Conservation (phyloP, 2,113 vertebrate species). For the Phoenicopterus ruber region DNA sequence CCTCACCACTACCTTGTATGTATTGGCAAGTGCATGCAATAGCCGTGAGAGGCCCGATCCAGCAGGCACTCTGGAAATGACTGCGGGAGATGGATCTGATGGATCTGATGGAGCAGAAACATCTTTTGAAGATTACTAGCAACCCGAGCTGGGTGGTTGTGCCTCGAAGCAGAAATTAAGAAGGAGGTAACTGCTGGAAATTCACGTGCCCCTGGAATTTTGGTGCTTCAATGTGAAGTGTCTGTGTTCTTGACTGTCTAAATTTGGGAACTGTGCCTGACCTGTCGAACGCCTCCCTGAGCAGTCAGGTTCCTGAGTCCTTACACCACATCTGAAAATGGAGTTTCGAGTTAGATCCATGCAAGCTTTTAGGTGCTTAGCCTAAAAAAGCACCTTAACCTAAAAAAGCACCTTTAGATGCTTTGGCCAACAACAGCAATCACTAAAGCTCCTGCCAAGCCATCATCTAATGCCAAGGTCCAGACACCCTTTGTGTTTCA, state of each 20-base stretch:
- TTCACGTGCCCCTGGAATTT: neutral
- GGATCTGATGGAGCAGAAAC: neutral
- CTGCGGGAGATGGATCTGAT: neutral
- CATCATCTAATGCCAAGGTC: accelerated
- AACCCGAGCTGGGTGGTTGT: neutral
- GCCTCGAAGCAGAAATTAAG: neutral
- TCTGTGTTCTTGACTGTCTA: neutral
- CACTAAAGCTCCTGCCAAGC: neutral
- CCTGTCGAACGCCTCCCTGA: neutral
- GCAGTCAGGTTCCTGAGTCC: neutral
- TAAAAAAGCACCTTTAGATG: no score
- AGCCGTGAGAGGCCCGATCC: neutral
- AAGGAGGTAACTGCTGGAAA: neutral
- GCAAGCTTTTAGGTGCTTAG: neutral
- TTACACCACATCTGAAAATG: neutral
- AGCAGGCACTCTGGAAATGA: neutral
- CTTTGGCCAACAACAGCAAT: neutral
- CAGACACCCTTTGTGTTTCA: neutral
- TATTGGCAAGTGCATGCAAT: neutral
- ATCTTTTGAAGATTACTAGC: neutral
- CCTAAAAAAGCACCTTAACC: no score
- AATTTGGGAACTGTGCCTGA: neutral
- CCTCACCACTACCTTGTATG: neutral
- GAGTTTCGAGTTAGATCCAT: neutral
- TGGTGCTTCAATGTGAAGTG: neutral